Base-by-base conservation (phyloP, 2,113 vertebrate genomes). In the Ginglymostoma cirratum region DNA sequence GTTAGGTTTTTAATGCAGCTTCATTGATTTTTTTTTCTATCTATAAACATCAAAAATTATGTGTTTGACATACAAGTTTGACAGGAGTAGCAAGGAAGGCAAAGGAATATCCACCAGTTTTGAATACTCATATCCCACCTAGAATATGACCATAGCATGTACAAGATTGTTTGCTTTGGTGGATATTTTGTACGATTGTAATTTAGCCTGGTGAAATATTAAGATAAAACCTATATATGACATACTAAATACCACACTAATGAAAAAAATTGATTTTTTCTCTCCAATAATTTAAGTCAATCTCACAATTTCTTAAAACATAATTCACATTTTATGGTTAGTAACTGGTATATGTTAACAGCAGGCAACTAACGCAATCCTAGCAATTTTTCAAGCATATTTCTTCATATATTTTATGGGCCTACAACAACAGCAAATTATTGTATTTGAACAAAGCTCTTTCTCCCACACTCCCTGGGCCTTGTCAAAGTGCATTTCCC, bases 401-500 rank as follows among this genome's bases (percentile, higher is more conserved):
- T 69, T 94, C 92, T 69, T 67, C 21, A 27, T 70, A 27, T 30
- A 69, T 69, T 69, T 69, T 45, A 94, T 69, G n/a, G 69, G 69
- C 24, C 67, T 48, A 72, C 42, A 76, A 76, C 67, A 45, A 94
- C 66, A 24, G 66, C 66, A 95, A 24, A 72, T 72, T 95, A 95
- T 72, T 70, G 69, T 61, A 72, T 76, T 95, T 15, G 42, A 95
- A 95, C 94, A 95, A 95, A 95, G 94, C 94, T 45, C 67, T 72
- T 95, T 70, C 94, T 48, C 69, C 70, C 92, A 45, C 96, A 96
- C 93, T 95, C 97, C 96, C 96, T 96, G 97, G 96, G 97, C 97
- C 97, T 97, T 97, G 97, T 97, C 97, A 97, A 97, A 97, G 96
- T 97, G 97, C 97, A 97, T 97, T 97, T 98, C 97, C 97, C 97